These are phyloP conservation scores for Eristalis pertinax DNA, from an alignment of 2,888 invertebrate genomes.

Conservation along the genomic window DNA sequence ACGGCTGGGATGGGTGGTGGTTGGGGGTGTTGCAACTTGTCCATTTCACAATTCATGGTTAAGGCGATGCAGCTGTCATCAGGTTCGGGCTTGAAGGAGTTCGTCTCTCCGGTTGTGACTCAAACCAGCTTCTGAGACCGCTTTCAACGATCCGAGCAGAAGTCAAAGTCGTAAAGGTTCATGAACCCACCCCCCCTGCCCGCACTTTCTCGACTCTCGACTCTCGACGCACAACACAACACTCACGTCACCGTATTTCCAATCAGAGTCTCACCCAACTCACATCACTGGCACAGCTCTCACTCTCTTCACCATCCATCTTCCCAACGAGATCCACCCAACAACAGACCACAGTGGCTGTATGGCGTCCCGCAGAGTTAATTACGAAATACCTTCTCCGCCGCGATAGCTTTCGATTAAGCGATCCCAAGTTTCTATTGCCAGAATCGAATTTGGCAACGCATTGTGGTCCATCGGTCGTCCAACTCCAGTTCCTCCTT, in stretches of 20 bases:
- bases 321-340: neutral
- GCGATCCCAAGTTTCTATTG: neutral
- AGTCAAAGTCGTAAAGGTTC: too few relatives aligned
- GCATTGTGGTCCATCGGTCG: neutral
- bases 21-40: neutral
- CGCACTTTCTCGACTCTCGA: too few relatives aligned
- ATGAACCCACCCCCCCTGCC: too few relatives aligned
- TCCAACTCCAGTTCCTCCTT: neutral
- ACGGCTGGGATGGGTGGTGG: neutral
- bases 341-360: conserved; percentile 14
- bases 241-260: neutral
- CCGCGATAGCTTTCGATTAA: conserved; percentile 7
- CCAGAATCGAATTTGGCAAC: neutral
- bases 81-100: too few relatives aligned
- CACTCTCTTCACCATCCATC: neutral
- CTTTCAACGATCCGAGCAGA: too few relatives aligned
- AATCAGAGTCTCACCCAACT: conserved; percentile 1
- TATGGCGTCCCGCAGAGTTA: conserved; percentile 14
- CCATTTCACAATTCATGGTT: too few relatives aligned
- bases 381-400: neutral
- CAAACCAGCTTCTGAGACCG: too few relatives aligned
- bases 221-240: too few relatives aligned
- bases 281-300: neutral
- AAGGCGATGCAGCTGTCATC: too few relatives aligned
- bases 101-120: too few relatives aligned